Evolutionary conservation across 2,888 invertebrate species (phyloP).

Genomic region (Plebejus melissa): DNA sequence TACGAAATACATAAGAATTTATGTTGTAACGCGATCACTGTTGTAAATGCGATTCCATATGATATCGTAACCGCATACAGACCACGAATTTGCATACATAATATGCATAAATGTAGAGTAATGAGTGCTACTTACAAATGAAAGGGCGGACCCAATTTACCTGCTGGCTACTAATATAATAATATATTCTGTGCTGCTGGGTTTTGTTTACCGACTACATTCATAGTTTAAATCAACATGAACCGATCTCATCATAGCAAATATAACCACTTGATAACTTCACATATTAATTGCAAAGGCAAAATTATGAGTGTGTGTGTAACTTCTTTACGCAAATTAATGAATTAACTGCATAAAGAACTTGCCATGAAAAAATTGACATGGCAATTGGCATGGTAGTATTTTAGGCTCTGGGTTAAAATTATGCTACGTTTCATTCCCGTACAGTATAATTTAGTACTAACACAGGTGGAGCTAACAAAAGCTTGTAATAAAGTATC

Average conservation of each 20-base stretch:
- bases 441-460: too few relatives aligned
- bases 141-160: conserved; percentile 12
- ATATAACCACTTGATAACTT: neutral
- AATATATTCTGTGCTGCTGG: too few relatives aligned
- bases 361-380: too few relatives aligned
- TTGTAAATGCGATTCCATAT: conserved; percentile 15
- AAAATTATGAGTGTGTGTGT: too few relatives aligned
- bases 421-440: too few relatives aligned
- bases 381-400: too few relatives aligned
- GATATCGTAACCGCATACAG: conserved; percentile 10
- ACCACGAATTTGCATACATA: conserved; percentile 19
- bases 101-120: conserved; percentile 5
- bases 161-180: neutral
- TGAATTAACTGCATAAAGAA: too few relatives aligned
- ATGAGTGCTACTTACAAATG: conserved; percentile 15
- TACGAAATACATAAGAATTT: conserved; percentile 9
- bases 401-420: too few relatives aligned
- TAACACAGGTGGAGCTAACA: too few relatives aligned
- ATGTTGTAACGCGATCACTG: conserved; percentile 4
- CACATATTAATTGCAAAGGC: too few relatives aligned
- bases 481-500: too few relatives aligned
- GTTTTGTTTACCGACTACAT: neutral
- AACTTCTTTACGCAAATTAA: too few relatives aligned
- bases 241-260: neutral
- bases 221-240: neutral